Conservation (phyloP, 2,888 invertebrate genomes). For the Drosophila algonquin region DNA sequence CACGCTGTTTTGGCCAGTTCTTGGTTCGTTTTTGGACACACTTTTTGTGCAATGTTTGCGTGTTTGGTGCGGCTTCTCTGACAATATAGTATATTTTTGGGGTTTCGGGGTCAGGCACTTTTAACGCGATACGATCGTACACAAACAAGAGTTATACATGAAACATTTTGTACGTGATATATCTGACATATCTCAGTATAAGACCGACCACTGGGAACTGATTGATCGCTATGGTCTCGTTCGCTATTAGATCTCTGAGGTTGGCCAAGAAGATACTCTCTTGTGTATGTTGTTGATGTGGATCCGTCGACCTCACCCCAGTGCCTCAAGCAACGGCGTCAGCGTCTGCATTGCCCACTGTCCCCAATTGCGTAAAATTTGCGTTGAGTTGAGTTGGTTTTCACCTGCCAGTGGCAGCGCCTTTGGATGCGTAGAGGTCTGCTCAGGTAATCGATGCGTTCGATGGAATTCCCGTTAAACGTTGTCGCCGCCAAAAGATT, state of each 20-base stretch:
- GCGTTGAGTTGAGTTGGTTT: constrained; percentile 60
- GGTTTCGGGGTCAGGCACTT: constrained; percentile 72
- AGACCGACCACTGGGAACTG: constrained; percentile 3
- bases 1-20: constrained; percentile 22
- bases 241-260: constrained; percentile 12
- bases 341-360: constrained; percentile 34
- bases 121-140: constrained; percentile 17
- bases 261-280: too few species aligned
- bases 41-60: constrained; percentile 18
- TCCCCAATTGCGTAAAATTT: constrained; percentile 63
- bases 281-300: not conserved
- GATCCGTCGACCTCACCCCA: not conserved
- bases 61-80: constrained; percentile 38
- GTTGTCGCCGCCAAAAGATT: constrained; percentile 59
- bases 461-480: constrained; percentile 60
- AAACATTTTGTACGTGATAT: constrained; percentile 22
- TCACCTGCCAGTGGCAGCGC: constrained; percentile 52
- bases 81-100: constrained; percentile 36
- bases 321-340: not conserved
- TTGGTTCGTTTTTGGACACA: constrained; percentile 21
- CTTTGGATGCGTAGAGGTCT: constrained; percentile 18
- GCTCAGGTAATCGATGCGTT: constrained; percentile 56
- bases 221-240: constrained; percentile 28
- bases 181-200: constrained; percentile 21
- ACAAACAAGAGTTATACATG: not conserved